A percentile compares a stretch with the other conserved stretches of the same genome.
These are phyloP conservation scores for Tetragonula carbonaria DNA, from an alignment of 2,888 invertebrate genomes.

Conservation along the genomic window DNA sequence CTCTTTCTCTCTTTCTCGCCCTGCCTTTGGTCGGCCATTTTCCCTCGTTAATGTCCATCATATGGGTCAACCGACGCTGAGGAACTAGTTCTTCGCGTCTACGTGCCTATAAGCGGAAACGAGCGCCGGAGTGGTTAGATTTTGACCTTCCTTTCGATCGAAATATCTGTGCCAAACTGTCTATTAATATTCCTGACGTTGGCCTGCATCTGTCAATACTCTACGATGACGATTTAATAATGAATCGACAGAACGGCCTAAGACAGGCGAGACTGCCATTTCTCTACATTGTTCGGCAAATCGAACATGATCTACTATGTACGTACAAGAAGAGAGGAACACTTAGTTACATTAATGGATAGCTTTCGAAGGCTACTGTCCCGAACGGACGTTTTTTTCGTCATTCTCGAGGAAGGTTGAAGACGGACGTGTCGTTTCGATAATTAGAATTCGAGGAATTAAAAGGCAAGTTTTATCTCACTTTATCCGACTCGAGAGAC, in stretches of 20 bases:
- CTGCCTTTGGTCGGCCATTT: conserved; percentile 45
- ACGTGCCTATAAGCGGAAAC: conserved; percentile 46
- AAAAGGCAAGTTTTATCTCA: neutral
- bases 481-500: neutral
- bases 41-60: conserved; percentile 55
- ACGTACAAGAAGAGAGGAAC: neutral
- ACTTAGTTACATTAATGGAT: neutral
- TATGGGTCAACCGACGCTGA: conserved; percentile 52
- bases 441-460: neutral
- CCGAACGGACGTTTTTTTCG: no score
- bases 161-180: conserved; percentile 35
- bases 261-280: neutral
- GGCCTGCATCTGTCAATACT: conserved; percentile 46
- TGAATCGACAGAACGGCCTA: neutral
- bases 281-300: neutral
- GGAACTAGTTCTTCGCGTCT: conserved; percentile 62
- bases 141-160: conserved; percentile 34
- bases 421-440: no score
- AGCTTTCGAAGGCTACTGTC: no score
- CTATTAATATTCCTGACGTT: conserved; percentile 40
- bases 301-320: neutral
- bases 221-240: conserved; percentile 30
- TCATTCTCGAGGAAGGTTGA: no score
- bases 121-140: conserved; percentile 2
- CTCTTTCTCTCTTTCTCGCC: neutral